phyloP scores from a whole-genome alignment of 2,797 vertebrate genomes.

The Siniperca undulata region DNA sequence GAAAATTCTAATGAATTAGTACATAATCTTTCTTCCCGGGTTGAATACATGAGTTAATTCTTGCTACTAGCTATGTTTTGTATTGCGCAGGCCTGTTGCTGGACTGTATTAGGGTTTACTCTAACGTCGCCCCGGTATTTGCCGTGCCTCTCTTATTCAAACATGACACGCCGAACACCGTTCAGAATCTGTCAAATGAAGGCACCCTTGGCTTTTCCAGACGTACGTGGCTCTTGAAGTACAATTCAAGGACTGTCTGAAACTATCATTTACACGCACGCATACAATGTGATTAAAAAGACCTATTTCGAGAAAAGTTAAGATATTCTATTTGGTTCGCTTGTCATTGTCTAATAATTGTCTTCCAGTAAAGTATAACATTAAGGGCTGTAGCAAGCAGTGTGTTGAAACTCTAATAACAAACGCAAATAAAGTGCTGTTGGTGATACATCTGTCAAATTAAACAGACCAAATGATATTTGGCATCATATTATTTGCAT shows the following conservation, averaged over 20 bases:
- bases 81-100: not conserved
- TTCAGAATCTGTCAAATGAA: not conserved
- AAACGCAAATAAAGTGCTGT: not conserved
- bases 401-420: too few relatives aligned
- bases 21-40: rapidly evolving
- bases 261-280: not conserved
- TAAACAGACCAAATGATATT: not conserved
- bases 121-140: not conserved
- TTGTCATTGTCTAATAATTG: not conserved
- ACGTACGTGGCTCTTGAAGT: rapidly evolving
- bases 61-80: too few relatives aligned
- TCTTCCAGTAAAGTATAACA: not conserved
- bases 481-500: not conserved
- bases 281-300: not conserved
- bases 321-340: too few relatives aligned
- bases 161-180: too few relatives aligned
- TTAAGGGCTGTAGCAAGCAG: not conserved
- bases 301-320: not conserved
- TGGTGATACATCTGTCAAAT: not conserved
- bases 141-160: too few relatives aligned
- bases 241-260: not conserved
- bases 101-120: not conserved
- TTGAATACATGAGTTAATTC: too few relatives aligned
- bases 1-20: not conserved
- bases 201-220: not conserved